Conservation (phyloP, 2,888 invertebrate genomes). For the Drosophila histrio region DNA sequence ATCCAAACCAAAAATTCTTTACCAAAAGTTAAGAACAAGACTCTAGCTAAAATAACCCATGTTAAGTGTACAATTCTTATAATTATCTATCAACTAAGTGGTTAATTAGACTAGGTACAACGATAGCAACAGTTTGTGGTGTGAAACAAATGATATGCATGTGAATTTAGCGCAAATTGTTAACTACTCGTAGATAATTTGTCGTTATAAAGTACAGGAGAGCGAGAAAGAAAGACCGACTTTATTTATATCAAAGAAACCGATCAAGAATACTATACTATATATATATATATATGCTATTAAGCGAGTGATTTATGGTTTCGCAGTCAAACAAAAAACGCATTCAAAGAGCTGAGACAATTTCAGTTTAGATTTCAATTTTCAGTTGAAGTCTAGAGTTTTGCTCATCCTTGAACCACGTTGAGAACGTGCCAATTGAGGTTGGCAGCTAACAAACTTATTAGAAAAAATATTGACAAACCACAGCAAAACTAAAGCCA, state of each 20-base stretch:
- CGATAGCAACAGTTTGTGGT: slow-evolving; percentile 8
- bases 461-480: slow-evolving; percentile 65
- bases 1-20: no score
- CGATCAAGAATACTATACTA: slow-evolving; percentile 51
- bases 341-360: slow-evolving; percentile 27
- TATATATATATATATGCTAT: slow-evolving; percentile 21
- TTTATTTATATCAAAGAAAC: slow-evolving; percentile 44
- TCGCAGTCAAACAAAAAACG: slow-evolving; percentile 23
- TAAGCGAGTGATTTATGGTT: slow-evolving; percentile 40
- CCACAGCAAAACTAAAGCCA: slow-evolving; percentile 28
- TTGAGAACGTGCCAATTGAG: slow-evolving; percentile 76
- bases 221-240: slow-evolving; percentile 1
- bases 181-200: slow-evolving; percentile 22
- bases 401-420: slow-evolving; percentile 65
- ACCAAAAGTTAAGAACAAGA: not conserved
- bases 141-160: slow-evolving; percentile 5
- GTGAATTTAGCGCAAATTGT: slow-evolving; percentile 25
- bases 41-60: not conserved
- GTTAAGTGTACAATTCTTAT: not conserved
- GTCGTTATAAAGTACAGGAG: slow-evolving; percentile 16
- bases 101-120: slow-evolving; percentile 1
- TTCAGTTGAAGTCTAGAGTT: slow-evolving; percentile 17
- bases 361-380: slow-evolving; percentile 15
- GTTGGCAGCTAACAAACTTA: slow-evolving; percentile 59
- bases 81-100: not conserved